A percentile compares a stretch with the other conserved stretches of the same genome.
Conservation (phyloP, 2,888 invertebrate species). For the Oscheius sp. region DNA sequence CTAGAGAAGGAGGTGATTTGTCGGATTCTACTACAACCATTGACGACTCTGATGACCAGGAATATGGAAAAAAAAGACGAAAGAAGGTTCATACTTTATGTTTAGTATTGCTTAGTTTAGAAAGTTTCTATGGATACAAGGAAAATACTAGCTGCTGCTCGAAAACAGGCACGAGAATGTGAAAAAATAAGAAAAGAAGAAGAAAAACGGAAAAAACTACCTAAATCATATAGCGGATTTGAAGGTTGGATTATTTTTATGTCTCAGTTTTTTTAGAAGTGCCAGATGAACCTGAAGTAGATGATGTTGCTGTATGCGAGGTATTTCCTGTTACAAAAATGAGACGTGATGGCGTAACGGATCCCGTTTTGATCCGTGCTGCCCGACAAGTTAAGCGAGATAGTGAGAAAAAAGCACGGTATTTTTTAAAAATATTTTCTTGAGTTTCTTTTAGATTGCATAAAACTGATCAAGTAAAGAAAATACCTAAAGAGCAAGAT, state of each 20-base stretch:
- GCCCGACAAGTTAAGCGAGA: background rate
- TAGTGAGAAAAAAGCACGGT: background rate
- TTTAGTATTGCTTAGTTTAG: background rate
- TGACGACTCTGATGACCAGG: conserved; percentile 4
- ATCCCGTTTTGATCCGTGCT: background rate
- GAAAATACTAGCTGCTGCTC: background rate
- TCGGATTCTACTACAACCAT: background rate
- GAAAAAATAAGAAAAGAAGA: too few species aligned
- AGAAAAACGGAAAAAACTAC: too few species aligned
- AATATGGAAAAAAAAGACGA: background rate
- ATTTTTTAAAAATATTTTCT: too few species aligned
- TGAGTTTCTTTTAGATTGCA: too few species aligned
- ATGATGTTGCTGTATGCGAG: background rate
- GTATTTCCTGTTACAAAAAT: background rate
- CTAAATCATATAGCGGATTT: background rate
- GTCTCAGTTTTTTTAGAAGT: too few species aligned
- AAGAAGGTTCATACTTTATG: background rate
- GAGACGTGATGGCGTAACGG: background rate
- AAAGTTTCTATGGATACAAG: background rate
- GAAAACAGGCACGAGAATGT: background rate
- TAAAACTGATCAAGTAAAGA: too few species aligned
- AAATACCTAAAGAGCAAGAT: too few species aligned
- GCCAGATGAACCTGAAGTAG: background rate
- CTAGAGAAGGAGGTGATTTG: background rate
- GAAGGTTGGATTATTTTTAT: too few species aligned